These are phyloP conservation scores for Dyspetes luteomarginatus DNA, from an alignment of 2,888 invertebrate genomes.

Conservation along the genomic window DNA sequence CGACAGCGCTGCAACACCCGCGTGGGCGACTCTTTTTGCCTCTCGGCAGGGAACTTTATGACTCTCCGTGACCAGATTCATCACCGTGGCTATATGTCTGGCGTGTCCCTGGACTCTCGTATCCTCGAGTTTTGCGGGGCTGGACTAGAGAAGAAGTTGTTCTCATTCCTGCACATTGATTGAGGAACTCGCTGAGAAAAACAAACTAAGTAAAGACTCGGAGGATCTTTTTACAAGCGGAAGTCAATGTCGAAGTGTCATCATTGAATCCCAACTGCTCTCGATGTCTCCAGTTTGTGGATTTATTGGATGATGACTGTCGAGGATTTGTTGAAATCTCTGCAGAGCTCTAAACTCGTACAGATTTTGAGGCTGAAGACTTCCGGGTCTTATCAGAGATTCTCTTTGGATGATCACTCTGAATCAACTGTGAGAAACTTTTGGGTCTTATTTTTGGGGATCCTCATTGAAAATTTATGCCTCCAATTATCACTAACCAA, in stretches of 20 bases:
- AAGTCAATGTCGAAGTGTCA: background rate
- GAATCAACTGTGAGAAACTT: too few relatives aligned
- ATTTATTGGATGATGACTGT: background rate
- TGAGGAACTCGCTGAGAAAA: background rate
- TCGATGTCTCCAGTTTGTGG: background rate
- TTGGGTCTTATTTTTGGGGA: too few relatives aligned
- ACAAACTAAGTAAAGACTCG: background rate
- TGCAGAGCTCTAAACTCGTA: too few relatives aligned
- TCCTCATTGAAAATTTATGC: too few relatives aligned
- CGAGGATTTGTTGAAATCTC: too few relatives aligned
- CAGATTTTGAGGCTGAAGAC: too few relatives aligned
- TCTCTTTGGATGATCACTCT: too few relatives aligned
- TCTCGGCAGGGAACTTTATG: slow-evolving; percentile 72
- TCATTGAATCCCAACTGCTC: background rate
- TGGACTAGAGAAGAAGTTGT: slow-evolving; percentile 50
- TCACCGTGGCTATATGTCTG: slow-evolving; percentile 72
- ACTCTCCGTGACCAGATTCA: slow-evolving; percentile 81
- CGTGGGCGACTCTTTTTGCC: slow-evolving; percentile 73
- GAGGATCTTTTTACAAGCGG: background rate
- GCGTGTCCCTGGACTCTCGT: slow-evolving; percentile 36
- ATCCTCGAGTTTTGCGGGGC: background rate
- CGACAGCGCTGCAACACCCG: slow-evolving; percentile 65
- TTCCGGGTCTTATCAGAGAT: too few relatives aligned
- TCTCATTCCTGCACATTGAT: slow-evolving; percentile 55
- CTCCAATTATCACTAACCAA: too few relatives aligned